A percentile compares a stretch with the other conserved stretches of the same genome.
Evolutionary conservation across 1,140 invertebrate genomes (phyloP).

Genomic region (Cyclargus thomasi): DNA sequence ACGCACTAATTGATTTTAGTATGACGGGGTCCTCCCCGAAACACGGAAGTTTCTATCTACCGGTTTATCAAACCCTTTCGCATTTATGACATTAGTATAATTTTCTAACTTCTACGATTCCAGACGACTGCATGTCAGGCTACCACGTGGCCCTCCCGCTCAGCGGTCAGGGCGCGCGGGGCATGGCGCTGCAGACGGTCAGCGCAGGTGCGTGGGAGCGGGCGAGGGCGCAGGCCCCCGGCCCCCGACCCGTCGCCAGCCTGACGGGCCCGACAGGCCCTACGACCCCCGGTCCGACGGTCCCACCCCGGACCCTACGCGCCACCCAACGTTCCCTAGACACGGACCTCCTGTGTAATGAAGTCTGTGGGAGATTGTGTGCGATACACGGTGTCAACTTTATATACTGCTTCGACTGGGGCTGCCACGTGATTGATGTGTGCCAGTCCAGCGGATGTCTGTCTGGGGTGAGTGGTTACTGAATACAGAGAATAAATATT

Average conservation of each 20-base stretch:
- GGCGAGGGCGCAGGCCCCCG: conserved; percentile 20
- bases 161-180: conserved; percentile 61
- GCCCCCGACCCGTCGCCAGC: background rate
- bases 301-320: conserved; percentile 45
- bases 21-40: too few species aligned
- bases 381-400: conserved; percentile 61
- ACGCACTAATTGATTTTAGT: too few species aligned
- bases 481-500: too few species aligned
- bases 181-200: conserved; percentile 58
- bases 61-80: too few species aligned
- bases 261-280: too few species aligned
- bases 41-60: too few species aligned
- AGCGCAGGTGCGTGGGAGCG: conserved; percentile 58
- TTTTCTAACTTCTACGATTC: too few species aligned
- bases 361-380: conserved; percentile 66
- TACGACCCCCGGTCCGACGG: too few species aligned
- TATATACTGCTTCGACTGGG: conserved; percentile 74
- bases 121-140: conserved; percentile 71
- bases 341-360: conserved; percentile 69
- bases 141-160: conserved; percentile 69
- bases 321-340: conserved; percentile 66
- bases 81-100: too few species aligned
- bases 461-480: conserved; percentile 53
- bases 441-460: conserved; percentile 71
- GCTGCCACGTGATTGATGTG: conserved; percentile 72